Percentiles rank a stretch among this genome's conserved stretches.
Conservation (phyloP, 2,797 vertebrate species). For the Staurois parvus region DNA sequence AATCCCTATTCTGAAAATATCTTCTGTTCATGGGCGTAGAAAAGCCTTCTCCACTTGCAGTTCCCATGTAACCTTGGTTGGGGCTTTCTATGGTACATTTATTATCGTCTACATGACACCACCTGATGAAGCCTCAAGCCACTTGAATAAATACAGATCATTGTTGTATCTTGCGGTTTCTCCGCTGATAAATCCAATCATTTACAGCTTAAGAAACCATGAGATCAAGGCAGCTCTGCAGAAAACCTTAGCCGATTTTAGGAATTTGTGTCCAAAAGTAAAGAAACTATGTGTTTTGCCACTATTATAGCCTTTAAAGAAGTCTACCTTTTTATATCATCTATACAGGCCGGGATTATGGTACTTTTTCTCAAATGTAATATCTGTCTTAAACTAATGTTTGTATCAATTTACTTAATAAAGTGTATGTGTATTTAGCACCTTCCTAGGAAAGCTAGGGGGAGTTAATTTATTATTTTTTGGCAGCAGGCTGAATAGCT, state of each 20-base stretch:
- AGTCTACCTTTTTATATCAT: too few species aligned
- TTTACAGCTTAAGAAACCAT: conserved; percentile 18
- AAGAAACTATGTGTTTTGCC: too few species aligned
- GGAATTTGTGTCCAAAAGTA: too few species aligned
- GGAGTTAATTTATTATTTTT: too few species aligned
- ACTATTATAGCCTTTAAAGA: too few species aligned
- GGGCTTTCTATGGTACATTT: not conserved
- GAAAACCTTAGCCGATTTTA: not conserved
- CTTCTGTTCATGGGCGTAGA: not conserved
- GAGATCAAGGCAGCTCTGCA: conserved; percentile 10
- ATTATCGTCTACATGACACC: conserved; percentile 11
- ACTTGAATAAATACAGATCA: conserved; percentile 19
- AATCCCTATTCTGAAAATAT: not conserved
- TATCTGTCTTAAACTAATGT: too few species aligned
- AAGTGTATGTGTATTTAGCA: too few species aligned
- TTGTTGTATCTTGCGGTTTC: conserved; percentile 15
- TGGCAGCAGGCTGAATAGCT: too few species aligned
- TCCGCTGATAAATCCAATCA: conserved; percentile 27
- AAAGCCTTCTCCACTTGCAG: conserved; percentile 27
- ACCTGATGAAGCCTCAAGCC: not conserved
- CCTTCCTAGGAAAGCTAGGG: too few species aligned
- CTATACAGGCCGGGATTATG: too few species aligned
- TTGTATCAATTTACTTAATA: too few species aligned
- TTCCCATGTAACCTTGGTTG: not conserved
- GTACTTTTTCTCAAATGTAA: too few species aligned